Base-by-base conservation (phyloP, 2,888 invertebrate genomes). In the Plagodis pulveraria region DNA sequence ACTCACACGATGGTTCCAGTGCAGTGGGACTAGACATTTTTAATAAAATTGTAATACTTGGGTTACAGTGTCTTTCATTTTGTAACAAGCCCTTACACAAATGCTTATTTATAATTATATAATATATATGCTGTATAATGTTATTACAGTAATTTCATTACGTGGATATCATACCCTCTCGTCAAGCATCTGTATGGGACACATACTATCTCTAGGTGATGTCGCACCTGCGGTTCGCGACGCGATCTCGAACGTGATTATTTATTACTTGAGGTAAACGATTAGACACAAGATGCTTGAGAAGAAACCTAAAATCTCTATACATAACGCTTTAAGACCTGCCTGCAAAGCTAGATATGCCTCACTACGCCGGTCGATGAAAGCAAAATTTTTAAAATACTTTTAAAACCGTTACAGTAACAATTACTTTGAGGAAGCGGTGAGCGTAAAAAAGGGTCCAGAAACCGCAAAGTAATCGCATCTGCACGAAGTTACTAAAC, bases 1-100 rank as follows among this genome's bases (percentile, higher is more conserved):
- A 84, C 80, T 86, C 89, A 84, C 88, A 92, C 92, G 91, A 93
- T 90, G 92, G 91, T 86, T 87, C 90, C 93, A 94, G 94, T 94
- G 94, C 93, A 94, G 94, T 94, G 94, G 94, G 94, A 95, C 95
- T 95, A 95, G 94, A 94, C 94, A 94, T 93, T 94, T 94, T 94
- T 91, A 93, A 93, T 93, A 91, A 88, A 89, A 91, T 89, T 87
- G 87, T 92, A 91, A 91, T 91, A 90, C 91, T 91, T 93, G 94
- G 94, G 94, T 94, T 94, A 94, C 94, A 93, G 93, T 93, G 93
- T 91, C 89, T 91, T 86, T 89, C 90, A 92, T 84, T 89, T 91
- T 83, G 88, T 91, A 92, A 91, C 91, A 91, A 91, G 94, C 94
- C 94, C 94, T 93, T 94, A 94, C 93, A 94, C 93, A 86, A 93